These are phyloP conservation scores for Tetraodon nigroviridis DNA, from an alignment of 2,113 vertebrate species.

Conservation along the genomic window DNA sequence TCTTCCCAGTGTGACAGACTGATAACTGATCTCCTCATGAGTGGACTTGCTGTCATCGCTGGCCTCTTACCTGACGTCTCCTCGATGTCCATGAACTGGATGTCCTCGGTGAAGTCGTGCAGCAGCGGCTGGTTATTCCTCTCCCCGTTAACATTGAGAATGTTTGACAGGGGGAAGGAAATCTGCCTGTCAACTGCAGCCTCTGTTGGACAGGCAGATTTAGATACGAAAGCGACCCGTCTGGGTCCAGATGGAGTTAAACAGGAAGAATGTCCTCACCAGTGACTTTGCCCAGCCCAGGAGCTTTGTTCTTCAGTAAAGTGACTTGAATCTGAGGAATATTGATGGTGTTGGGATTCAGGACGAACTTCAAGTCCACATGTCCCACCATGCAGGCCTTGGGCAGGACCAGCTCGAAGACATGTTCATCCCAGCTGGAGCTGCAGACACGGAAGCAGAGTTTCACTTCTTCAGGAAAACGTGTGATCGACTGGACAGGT, in stretches of 20 bases:
- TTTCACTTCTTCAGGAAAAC: no score
- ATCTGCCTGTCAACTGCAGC: conserved; percentile 95
- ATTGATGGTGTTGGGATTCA: conserved; percentile 94
- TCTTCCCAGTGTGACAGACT: neutral
- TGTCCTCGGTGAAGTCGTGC: conserved; percentile 88
- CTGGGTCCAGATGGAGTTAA: no score
- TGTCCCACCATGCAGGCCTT: conserved; percentile 99
- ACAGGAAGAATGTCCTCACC: conserved; percentile 75
- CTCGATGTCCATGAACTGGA: conserved; percentile 97
- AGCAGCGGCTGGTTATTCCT: conserved; percentile 86
- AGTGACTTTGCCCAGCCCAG: conserved; percentile 92
- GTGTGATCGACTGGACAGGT: no score
- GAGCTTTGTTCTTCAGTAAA: conserved; percentile 95
- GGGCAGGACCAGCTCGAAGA: conserved; percentile 94
- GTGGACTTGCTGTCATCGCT: neutral
- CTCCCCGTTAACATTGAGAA: conserved; percentile 86
- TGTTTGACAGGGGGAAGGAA: conserved; percentile 88
- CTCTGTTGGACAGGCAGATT: conserved; percentile 72
- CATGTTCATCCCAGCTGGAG: conserved; percentile 98
- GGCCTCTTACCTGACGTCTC: conserved; percentile 80
- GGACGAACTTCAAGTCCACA: conserved; percentile 98
- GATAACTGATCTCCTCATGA: no score
- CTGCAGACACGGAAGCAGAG: conserved; percentile 58
- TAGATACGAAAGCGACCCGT: neutral
- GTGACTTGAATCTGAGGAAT: conserved; percentile 99